Evolutionary conservation across 2,113 vertebrate genomes (phyloP), one percentile per base, ranked within the genome.

Genomic region (Todiramphus chloris): DNA sequence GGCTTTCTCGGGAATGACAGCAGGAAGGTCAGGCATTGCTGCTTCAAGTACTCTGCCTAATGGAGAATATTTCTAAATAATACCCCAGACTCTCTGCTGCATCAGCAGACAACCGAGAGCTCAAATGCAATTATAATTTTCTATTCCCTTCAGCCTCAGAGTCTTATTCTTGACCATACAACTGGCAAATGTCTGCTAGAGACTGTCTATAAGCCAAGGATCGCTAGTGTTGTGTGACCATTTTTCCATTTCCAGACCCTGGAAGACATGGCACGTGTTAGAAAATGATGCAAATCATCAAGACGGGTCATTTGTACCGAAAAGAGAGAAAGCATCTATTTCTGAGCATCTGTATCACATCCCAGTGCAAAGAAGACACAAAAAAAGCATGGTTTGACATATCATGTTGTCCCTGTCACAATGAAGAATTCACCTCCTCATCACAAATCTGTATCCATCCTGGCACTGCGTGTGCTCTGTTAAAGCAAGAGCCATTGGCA

Each of bases 11-110:
- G 70, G 66, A 92, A 80, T 79, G 82, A 79, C 23, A 76, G 41
- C 46, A 82, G 53, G 63, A 74, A 89, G 53, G 48, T 89, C 58
- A 90, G 53, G 66, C 73, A 87, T 53, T 4, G 14, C 0, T 10
- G 58, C 59, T 91, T 91, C 60, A 89, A 78, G 50, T 6, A 33
- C 31, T 85, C n/a, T 89, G 69, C 37, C 28, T 92, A 89, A 90
- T 11, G 28, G 15, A 87, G 77, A 92, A 21, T 56, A 91, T 79
- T 87, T 66, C 75, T 73, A 93, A 95, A 90, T 92, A 87, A 93
- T 28, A 84, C 37, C n/a, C 50, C 81, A 51, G 24, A 44, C 23
- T 73, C 73, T 48, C 58, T 87, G 90, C 69, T 95, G 80, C 12
- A 92, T 83, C 86, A 95, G 77, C 58, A 95, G 62, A 94, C 60